Percentiles rank a stretch among this genome's conserved stretches.
phyloP scores from a whole-genome alignment of 1,140 invertebrate species.

The Acromyrmex echinatior region DNA sequence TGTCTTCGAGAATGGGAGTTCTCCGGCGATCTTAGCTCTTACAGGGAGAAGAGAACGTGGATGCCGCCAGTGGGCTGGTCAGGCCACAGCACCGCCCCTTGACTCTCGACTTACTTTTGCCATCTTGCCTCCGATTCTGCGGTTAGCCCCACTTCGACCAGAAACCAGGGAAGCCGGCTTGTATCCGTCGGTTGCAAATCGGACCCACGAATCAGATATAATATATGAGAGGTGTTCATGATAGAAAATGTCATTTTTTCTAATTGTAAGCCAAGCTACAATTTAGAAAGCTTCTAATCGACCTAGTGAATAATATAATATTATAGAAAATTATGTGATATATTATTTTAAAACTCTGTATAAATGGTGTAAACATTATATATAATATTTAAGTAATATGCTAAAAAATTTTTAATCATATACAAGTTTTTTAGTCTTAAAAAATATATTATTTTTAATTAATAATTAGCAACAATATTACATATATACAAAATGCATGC shows the following conservation, averaged over 20 bases:
- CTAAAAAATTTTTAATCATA: too few species aligned
- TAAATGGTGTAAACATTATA: background rate
- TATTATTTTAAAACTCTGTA: background rate
- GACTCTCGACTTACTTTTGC: slow-evolving; percentile 84
- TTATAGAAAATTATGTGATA: background rate
- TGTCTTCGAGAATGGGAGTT: slow-evolving; percentile 77
- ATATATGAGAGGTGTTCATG: background rate
- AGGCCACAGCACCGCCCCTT: slow-evolving; percentile 84
- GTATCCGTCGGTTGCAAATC: slow-evolving; percentile 75
- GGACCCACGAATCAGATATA: slow-evolving; percentile 36
- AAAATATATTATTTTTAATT: background rate
- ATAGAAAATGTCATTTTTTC: slow-evolving; percentile 1
- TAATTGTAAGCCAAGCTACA: background rate
- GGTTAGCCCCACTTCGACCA: slow-evolving; percentile 84
- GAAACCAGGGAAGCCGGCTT: slow-evolving; percentile 81
- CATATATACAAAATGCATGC: background rate
- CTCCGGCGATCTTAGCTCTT: slow-evolving; percentile 66
- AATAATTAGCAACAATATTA: too few species aligned
- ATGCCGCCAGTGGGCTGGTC: slow-evolving; percentile 84
- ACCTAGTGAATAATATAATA: background rate
- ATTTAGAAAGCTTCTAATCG: background rate
- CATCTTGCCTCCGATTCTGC: slow-evolving; percentile 85
- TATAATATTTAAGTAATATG: background rate
- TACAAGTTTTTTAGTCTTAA: background rate
- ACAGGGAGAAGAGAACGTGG: slow-evolving; percentile 78